These are phyloP conservation scores for Micromys minutus DNA, from an alignment of 2,113 vertebrate species.

Conservation along the genomic window DNA sequence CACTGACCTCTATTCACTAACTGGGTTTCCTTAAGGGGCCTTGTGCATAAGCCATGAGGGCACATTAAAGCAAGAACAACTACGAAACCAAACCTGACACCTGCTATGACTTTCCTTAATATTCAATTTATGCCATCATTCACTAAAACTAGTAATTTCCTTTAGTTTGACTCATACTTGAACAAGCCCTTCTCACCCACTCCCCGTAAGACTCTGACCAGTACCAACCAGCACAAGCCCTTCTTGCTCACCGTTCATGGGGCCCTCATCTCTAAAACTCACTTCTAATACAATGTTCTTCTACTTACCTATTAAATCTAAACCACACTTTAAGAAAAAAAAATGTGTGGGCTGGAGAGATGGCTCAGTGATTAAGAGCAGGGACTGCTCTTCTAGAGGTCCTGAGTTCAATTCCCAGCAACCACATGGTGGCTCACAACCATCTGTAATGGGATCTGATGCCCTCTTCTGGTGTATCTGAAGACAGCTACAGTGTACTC, in stretches of 20 bases:
- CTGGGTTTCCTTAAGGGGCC: not conserved
- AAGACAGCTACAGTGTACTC: no score
- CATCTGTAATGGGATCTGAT: no score
- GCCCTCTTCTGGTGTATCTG: no score
- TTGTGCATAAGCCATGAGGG: not conserved
- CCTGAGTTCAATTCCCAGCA: no score
- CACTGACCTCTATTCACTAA: not conserved
- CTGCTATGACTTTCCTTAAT: not conserved
- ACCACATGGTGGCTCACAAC: no score
- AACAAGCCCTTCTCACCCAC: no score
- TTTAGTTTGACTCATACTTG: not conserved
- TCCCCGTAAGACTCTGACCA: not conserved
- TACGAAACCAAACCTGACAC: not conserved
- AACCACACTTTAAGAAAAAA: not conserved
- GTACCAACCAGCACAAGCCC: not conserved
- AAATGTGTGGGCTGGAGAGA: no score
- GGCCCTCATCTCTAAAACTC: not conserved
- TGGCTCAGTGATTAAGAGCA: no score
- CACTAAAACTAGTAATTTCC: not conserved
- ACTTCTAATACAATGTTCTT: not conserved
- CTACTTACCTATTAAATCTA: not conserved
- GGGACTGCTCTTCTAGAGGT: no score
- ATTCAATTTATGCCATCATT: constrained; percentile 17
- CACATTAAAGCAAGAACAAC: not conserved
- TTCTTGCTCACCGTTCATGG: not conserved